phyloP scores from a whole-genome alignment of 2,113 vertebrate genomes.

The Daubentonia madagascariensis region DNA sequence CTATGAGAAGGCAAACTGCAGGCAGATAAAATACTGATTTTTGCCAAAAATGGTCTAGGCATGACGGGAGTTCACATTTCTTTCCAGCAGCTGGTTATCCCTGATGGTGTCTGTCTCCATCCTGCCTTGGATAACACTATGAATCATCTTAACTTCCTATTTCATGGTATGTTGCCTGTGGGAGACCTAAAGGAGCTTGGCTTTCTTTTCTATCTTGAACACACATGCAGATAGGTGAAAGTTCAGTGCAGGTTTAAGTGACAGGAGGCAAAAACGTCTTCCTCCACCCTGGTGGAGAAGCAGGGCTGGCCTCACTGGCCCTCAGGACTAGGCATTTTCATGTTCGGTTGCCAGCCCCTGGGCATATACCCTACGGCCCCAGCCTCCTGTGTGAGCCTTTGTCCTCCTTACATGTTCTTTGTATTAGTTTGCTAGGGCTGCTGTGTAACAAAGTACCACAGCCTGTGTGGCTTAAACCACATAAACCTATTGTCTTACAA shows the following conservation, averaged over 20 bases:
- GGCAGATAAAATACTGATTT: neutral
- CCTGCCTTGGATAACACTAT: neutral
- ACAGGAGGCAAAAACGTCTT: neutral
- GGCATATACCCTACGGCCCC: neutral
- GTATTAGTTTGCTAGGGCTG: too few species aligned
- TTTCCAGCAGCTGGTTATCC: neutral
- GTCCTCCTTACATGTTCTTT: neutral
- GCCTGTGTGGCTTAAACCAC: neutral
- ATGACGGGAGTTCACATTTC: neutral
- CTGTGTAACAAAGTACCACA: neutral
- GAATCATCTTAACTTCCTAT: neutral
- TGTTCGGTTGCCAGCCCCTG: neutral
- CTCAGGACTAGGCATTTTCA: neutral
- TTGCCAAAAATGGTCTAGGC: neutral
- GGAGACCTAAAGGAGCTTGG: neutral
- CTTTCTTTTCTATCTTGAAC: neutral
- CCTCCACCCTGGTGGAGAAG: accelerated
- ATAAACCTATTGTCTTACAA: too few species aligned
- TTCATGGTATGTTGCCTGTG: accelerated
- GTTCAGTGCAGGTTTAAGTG: too few species aligned
- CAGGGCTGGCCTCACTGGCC: neutral
- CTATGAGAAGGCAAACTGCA: neutral
- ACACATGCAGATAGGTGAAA: accelerated
- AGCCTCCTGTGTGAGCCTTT: neutral
- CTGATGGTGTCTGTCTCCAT: accelerated